phyloP scores from a whole-genome alignment of 2,797 vertebrate species.

The Sebastes wilsoni region DNA sequence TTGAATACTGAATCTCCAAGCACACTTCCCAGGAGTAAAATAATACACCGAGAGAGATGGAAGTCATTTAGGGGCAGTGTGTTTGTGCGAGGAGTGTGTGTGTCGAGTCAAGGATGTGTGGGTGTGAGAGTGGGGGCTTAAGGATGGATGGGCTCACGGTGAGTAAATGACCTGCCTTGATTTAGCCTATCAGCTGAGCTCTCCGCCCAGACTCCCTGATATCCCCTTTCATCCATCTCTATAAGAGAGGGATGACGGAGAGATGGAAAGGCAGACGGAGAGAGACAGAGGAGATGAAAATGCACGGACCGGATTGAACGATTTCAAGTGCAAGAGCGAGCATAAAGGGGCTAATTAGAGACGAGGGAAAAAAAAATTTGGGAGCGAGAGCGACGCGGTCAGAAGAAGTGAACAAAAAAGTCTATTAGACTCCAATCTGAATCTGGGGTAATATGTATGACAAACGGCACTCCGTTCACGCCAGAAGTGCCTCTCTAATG shows the following conservation, averaged over 20 bases:
- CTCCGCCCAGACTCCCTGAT: slow-evolving; percentile 69
- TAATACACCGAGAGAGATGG: slow-evolving; percentile 63
- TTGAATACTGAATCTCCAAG: slow-evolving; percentile 49
- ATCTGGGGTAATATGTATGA: slow-evolving; percentile 58
- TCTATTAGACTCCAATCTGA: slow-evolving; percentile 55
- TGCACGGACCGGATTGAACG: slow-evolving; percentile 27
- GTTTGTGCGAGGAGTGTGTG: slow-evolving; percentile 30
- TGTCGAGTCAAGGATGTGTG: slow-evolving; percentile 27
- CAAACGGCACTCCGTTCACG: slow-evolving; percentile 45
- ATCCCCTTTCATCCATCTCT: slow-evolving; percentile 78
- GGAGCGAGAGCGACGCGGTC: slow-evolving; percentile 21
- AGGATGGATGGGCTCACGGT: slow-evolving; percentile 67
- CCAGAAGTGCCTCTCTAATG: slow-evolving; percentile 61
- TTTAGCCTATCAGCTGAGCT: slow-evolving; percentile 73
- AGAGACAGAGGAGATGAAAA: slow-evolving; percentile 42
- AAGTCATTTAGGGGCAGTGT: slow-evolving; percentile 69
- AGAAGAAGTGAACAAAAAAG: slow-evolving; percentile 62
- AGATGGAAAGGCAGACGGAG: slow-evolving; percentile 51
- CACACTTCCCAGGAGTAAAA: slow-evolving; percentile 63
- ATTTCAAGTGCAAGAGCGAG: slow-evolving; percentile 48
- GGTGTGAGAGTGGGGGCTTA: slow-evolving; percentile 26
- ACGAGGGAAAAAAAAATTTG: slow-evolving; percentile 38
- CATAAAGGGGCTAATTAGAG: slow-evolving; percentile 72
- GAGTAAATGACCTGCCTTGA: slow-evolving; percentile 79
- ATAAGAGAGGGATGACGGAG: slow-evolving; percentile 69